phyloP scores from a whole-genome alignment of 2,888 invertebrate genomes.

The Troides oblongomaculatus region DNA sequence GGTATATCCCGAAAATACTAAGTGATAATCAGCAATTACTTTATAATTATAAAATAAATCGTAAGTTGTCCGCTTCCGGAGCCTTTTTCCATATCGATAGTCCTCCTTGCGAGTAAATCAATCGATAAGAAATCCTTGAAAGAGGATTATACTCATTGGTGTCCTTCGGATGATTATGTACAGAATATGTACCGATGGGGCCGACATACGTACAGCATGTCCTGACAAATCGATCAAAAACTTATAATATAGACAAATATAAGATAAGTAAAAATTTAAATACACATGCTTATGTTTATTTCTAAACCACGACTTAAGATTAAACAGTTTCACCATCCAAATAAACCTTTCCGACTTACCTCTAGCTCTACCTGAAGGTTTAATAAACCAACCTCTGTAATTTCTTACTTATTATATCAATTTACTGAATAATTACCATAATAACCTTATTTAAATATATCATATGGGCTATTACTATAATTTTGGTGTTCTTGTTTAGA shows the following conservation, averaged over 20 bases:
- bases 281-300: not conserved
- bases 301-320: not conserved
- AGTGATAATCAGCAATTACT: too few relatives aligned
- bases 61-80: too few relatives aligned
- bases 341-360: not conserved
- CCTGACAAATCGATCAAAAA: too few relatives aligned
- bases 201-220: too few relatives aligned
- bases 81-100: too few relatives aligned
- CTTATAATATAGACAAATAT: not conserved
- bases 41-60: too few relatives aligned
- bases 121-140: too few relatives aligned
- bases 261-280: not conserved
- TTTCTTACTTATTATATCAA: not conserved
- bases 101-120: too few relatives aligned
- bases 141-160: too few relatives aligned
- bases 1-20: too few relatives aligned
- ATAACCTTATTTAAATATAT: constrained; percentile 1
- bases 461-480: constrained; percentile 15
- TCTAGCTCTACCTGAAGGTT: not conserved
- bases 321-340: not conserved
- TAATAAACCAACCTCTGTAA: not conserved
- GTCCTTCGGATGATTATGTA: too few relatives aligned
- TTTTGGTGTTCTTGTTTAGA: constrained; percentile 29
- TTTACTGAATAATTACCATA: not conserved
- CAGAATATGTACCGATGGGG: too few relatives aligned